A percentile compares a stretch with the other conserved stretches of the same genome.
These are phyloP conservation scores for Bradypodion pumilum DNA, from an alignment of 2,797 vertebrate genomes.

Conservation along the genomic window DNA sequence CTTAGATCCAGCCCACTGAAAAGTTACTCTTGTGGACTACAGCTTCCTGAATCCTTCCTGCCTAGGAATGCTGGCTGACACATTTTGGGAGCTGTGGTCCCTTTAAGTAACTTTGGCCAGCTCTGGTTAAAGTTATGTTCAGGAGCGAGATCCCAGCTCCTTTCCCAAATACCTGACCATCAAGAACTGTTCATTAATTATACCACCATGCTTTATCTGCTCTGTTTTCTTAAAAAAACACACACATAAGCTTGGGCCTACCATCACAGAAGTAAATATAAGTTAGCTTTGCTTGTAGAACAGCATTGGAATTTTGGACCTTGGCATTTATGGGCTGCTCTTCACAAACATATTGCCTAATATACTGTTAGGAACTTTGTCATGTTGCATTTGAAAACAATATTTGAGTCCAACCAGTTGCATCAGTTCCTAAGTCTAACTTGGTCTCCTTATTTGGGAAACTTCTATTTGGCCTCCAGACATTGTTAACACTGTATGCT, in stretches of 20 bases:
- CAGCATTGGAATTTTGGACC: slow-evolving; percentile 13
- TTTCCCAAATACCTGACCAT: neutral
- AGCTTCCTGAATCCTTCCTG: too few species aligned
- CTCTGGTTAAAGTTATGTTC: neutral
- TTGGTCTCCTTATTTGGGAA: slow-evolving; percentile 6
- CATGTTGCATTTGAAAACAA: slow-evolving; percentile 35
- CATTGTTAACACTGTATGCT: slow-evolving; percentile 20
- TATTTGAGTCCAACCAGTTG: slow-evolving; percentile 20
- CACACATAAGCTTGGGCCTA: slow-evolving; percentile 15
- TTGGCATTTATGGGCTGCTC: neutral
- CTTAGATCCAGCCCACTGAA: too few species aligned
- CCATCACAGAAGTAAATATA: slow-evolving; percentile 7
- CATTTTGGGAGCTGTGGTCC: neutral
- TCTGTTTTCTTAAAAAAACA: neutral
- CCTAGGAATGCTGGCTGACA: neutral
- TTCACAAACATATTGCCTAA: slow-evolving; percentile 29
- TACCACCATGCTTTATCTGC: neutral
- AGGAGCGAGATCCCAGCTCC: neutral
- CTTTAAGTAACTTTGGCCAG: neutral
- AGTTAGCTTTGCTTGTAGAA: slow-evolving; percentile 17
- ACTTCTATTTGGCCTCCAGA: slow-evolving; percentile 32
- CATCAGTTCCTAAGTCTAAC: slow-evolving; percentile 30
- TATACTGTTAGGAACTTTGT: slow-evolving; percentile 32
- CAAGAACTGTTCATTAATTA: neutral
- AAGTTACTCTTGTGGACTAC: too few species aligned